Evolutionary conservation across 2,888 invertebrate species (phyloP).

Genomic region (Diarsia brunnea): DNA sequence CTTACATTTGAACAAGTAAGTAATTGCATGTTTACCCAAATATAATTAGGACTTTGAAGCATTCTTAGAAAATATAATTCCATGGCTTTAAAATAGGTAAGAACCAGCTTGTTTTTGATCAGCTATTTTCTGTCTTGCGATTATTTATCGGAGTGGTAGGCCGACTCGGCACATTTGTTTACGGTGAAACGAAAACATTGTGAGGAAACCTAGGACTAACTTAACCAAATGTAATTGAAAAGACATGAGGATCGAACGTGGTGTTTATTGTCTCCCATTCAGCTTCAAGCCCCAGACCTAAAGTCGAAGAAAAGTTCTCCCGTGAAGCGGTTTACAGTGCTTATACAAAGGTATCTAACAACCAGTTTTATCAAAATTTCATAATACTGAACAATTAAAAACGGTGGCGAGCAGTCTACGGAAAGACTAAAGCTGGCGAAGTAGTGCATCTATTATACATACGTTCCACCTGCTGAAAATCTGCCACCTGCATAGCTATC

Average conservation of each 20-base stretch:
- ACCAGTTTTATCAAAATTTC: background rate
- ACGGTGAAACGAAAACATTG: conserved; percentile 19
- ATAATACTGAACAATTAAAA: too few relatives aligned
- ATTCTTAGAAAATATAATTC: background rate
- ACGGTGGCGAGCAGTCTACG: too few relatives aligned
- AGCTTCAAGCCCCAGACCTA: too few relatives aligned
- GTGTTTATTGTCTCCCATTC: background rate
- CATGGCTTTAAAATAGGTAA: background rate
- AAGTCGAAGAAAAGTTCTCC: background rate
- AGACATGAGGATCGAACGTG: too few relatives aligned
- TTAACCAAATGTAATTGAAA: background rate
- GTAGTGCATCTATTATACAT: too few relatives aligned
- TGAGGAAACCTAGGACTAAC: background rate
- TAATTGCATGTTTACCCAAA: background rate
- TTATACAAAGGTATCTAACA: background rate
- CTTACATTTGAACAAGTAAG: background rate
- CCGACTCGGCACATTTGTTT: too few relatives aligned
- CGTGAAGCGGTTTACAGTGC: background rate
- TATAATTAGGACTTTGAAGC: background rate
- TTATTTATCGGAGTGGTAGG: background rate
- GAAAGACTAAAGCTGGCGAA: too few relatives aligned
- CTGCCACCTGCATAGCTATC: too few relatives aligned
- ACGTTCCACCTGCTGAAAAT: too few relatives aligned
- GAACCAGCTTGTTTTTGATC: background rate
- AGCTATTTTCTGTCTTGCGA: background rate